These are phyloP conservation scores for Neodiprion pinetum DNA, from an alignment of 1,140 invertebrate genomes.

Conservation along the genomic window DNA sequence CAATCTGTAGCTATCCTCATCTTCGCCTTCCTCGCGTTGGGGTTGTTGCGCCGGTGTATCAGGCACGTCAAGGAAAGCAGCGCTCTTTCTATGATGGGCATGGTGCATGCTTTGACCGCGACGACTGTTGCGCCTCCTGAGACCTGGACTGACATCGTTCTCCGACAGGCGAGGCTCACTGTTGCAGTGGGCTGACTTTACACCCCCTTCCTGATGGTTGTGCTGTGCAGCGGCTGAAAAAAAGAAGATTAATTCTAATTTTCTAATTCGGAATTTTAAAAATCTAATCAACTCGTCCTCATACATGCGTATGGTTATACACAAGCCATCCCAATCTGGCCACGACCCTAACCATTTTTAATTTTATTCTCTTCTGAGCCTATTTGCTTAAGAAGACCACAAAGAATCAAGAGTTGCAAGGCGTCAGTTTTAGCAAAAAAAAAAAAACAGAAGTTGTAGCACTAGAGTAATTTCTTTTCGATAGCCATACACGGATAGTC, in stretches of 20 bases:
- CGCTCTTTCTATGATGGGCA: constrained; percentile 70
- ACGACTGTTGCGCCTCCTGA: constrained; percentile 63
- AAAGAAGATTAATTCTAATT: not conserved
- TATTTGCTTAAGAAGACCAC: too few species aligned
- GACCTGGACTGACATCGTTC: constrained; percentile 63
- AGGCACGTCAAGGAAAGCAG: constrained; percentile 84
- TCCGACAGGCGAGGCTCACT: constrained; percentile 67
- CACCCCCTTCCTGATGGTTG: constrained; percentile 51
- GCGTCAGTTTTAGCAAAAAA: too few species aligned
- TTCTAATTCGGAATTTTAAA: too few species aligned
- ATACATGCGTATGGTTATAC: too few species aligned
- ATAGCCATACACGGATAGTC: too few species aligned
- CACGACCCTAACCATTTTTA: too few species aligned
- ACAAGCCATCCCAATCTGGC: too few species aligned
- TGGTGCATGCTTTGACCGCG: constrained; percentile 62
- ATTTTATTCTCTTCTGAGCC: too few species aligned
- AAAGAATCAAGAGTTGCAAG: too few species aligned
- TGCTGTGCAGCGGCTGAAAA: constrained; percentile 52
- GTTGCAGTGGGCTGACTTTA: constrained; percentile 62
- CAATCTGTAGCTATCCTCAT: constrained; percentile 84
- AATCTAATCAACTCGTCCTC: too few species aligned
- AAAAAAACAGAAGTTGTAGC: too few species aligned
- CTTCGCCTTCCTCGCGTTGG: constrained; percentile 64
- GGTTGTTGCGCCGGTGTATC: constrained; percentile 49
- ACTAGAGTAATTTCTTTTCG: too few species aligned